These are phyloP conservation scores for Melanotaenia duboulayi DNA, from an alignment of 2,113 vertebrate species.

Conservation along the genomic window DNA sequence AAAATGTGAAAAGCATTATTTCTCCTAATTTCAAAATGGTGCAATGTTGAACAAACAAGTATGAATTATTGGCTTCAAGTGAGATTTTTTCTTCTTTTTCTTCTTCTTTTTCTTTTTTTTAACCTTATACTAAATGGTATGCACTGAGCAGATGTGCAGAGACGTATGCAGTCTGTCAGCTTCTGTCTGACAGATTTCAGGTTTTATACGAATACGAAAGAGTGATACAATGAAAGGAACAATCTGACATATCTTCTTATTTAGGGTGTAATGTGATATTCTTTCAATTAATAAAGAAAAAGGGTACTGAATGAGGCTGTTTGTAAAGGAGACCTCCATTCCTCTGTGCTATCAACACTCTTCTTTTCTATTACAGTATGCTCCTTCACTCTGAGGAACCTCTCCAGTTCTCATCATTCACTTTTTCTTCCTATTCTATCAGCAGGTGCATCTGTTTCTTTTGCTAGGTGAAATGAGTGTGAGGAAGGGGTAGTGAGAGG, in stretches of 20 bases:
- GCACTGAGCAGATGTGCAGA: neutral
- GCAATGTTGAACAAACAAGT: neutral
- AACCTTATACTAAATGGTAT: neutral
- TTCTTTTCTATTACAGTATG: conserved; percentile 34
- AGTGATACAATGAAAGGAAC: neutral
- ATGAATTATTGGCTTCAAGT: too few relatives aligned
- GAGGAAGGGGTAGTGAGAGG: conserved; percentile 18
- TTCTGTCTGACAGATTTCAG: neutral
- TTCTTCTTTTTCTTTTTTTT: neutral
- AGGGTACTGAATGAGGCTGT: conserved; percentile 10
- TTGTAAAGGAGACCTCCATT: conserved; percentile 4
- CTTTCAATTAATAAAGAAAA: conserved; percentile 14
- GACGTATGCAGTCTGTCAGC: neutral
- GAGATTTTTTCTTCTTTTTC: neutral
- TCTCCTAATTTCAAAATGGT: neutral
- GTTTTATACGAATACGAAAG: conserved; percentile 14
- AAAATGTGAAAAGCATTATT: too few relatives aligned
- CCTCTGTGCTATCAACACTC: neutral
- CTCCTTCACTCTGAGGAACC: conserved; percentile 3
- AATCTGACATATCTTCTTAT: conserved; percentile 35
- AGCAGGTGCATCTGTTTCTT: conserved; percentile 36
- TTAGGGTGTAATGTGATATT: conserved; percentile 1
- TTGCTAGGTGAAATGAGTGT: conserved; percentile 31
- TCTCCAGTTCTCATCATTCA: conserved; percentile 30
- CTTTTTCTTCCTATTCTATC: conserved; percentile 36